Evolutionary conservation across 2,113 vertebrate genomes (phyloP), one percentile per base, ranked within the genome.

Genomic region (Tyto alba): DNA sequence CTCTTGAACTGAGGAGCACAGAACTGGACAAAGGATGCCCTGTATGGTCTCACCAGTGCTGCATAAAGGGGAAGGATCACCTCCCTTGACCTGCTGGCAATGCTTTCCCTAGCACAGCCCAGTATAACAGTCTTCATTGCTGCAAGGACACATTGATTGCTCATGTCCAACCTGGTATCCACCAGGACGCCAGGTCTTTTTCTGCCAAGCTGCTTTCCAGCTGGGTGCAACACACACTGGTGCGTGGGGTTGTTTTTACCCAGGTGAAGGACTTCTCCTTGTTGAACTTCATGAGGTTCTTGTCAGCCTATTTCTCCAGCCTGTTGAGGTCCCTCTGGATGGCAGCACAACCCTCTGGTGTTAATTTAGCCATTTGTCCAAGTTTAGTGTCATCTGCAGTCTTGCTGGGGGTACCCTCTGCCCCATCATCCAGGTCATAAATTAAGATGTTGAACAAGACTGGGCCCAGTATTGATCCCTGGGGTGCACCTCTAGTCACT

Each of bases 291-390:
- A 32, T 48, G 13, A 76, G 7, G 6, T 16, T 81, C 16, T 19
- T 79, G 38, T 41, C 16, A 30, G 16, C 18, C 22, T 30, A 21
- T 72, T 89, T 92, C 64, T 77, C 25, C 64, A 82, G 32, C 40
- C 47, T 59, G 2, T 27, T 57, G 19, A 47, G 26, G 11, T 64
- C n/a, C 26, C 38, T 85, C 34, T 75, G 63, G 56, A 47, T 36
- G 36, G 62, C 41, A 45, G 2, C 15, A 45, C 0, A 0, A 52
- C 34, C 23, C 34, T 40, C 45, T 47, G n/a, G n/a, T n/a, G n/a
- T n/a, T n/a, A n/a, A n/a, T n/a, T n/a, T n/a, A 45, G 18, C 48
- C 41, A 56, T 11, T 40, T 3, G 15, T 60, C n/a, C 47, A n/a
- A 41, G 50, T 40, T 40, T 29, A 75, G 40, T 45, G 53, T 16